Evolutionary conservation across 2,113 vertebrate genomes (phyloP).

Genomic region (Nanorana parkeri): DNA sequence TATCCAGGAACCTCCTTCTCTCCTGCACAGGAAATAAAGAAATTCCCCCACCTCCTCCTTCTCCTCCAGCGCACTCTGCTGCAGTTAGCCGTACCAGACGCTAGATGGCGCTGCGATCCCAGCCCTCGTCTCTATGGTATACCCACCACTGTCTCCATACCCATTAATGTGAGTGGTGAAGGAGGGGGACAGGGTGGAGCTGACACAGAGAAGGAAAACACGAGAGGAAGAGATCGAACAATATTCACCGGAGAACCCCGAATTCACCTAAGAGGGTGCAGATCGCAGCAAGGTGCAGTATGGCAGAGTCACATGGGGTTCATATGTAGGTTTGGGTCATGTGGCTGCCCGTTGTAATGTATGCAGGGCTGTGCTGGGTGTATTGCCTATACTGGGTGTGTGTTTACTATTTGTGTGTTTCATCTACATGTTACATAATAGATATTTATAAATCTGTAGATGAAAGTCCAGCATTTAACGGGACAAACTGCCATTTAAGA

Average conservation of each 20-base stretch:
- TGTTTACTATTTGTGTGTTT: no score
- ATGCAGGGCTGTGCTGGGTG: no score
- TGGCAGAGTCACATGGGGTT: not conserved
- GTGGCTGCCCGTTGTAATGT: no score
- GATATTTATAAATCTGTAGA: no score
- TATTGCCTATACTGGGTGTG: no score
- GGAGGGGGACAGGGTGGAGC: not conserved
- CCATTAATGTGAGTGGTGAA: not conserved
- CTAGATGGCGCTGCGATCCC: constrained; percentile 12
- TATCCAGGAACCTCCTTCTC: no score
- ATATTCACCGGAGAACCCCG: not conserved
- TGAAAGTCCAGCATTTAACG: no score
- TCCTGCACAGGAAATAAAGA: no score
- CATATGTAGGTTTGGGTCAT: no score
- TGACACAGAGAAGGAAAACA: constrained; percentile 1
- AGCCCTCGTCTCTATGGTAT: constrained; percentile 24
- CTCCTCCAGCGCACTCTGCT: not conserved
- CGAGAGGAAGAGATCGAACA: not conserved
- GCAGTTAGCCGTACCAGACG: not conserved
- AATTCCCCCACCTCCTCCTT: no score
- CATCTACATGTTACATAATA: no score
- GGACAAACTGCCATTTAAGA: no score
- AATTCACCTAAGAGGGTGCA: not conserved
- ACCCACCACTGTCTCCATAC: not conserved
- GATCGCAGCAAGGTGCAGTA: not conserved